phyloP scores from a whole-genome alignment of 2,797 vertebrate genomes.

The Delichon dasypus region DNA sequence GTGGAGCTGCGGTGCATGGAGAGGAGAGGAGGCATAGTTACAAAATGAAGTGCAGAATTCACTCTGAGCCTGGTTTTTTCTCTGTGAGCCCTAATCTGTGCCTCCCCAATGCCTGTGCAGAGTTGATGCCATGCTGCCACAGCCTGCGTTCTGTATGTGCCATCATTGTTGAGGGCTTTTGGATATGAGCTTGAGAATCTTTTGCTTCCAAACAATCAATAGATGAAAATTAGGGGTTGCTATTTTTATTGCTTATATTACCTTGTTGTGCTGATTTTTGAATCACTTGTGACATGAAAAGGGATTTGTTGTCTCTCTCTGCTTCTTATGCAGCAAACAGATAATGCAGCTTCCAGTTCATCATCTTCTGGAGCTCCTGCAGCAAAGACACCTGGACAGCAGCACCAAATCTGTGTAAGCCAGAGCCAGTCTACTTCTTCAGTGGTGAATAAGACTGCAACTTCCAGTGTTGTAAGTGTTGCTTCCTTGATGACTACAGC shows the following conservation, averaged over 20 bases:
- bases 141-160: background rate
- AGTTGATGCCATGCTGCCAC: background rate
- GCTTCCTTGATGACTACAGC: conserved; percentile 74
- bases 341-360: conserved; percentile 65
- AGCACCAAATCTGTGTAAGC: conserved; percentile 84
- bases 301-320: background rate
- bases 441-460: conserved; percentile 58
- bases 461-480: conserved; percentile 78
- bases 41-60: background rate
- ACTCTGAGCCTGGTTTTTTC: background rate
- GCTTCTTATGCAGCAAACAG: conserved; percentile 61
- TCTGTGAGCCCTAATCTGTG: background rate
- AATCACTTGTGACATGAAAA: background rate
- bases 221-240: background rate
- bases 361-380: conserved; percentile 64
- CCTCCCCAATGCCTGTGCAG: background rate
- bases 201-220: background rate
- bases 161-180: background rate
- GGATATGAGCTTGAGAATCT: background rate
- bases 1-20: background rate
- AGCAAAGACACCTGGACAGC: conserved; percentile 81
- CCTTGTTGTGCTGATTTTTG: background rate
- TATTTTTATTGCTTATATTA: background rate
- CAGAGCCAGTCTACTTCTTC: conserved; percentile 78
- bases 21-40: background rate